Conservation (phyloP, 2,113 vertebrate genomes). For the Cryptoleucopteryx plumbea region DNA sequence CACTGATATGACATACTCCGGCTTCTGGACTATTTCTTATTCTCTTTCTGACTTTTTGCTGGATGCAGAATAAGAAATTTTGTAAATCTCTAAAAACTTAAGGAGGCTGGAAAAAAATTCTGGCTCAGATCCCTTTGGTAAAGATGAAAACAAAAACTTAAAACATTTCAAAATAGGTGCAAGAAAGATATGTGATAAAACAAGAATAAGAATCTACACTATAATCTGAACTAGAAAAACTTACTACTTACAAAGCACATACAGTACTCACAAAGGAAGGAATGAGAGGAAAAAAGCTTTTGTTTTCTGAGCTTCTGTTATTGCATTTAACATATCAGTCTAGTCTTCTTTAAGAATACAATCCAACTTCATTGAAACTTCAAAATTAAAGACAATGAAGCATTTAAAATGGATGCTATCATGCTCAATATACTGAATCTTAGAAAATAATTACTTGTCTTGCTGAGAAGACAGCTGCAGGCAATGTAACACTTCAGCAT, state of each 20-base stretch:
- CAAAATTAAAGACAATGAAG: constrained; percentile 35
- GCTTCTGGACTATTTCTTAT: neutral
- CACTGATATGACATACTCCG: neutral
- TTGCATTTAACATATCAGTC: neutral
- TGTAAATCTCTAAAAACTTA: neutral
- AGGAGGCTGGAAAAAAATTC: neutral
- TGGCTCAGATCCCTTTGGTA: neutral
- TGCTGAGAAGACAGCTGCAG: neutral
- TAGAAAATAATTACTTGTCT: constrained; percentile 39
- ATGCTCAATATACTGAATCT: neutral
- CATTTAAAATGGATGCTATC: constrained; percentile 1
- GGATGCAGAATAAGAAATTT: neutral
- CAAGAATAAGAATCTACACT: neutral
- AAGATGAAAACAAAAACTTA: neutral
- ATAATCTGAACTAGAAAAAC: neutral
- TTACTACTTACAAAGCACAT: neutral
- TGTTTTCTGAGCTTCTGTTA: neutral
- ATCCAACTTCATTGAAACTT: neutral
- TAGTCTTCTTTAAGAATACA: neutral
- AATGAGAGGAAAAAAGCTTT: neutral
- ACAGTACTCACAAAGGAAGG: neutral
- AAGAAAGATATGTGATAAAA: neutral
- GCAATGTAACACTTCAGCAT: neutral
- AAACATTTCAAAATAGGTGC: neutral
- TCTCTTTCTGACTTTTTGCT: neutral